Evolutionary conservation across 2,797 vertebrate genomes (phyloP), one percentile per base, ranked within the genome.

Genomic region (Xerus rutilus): DNA sequence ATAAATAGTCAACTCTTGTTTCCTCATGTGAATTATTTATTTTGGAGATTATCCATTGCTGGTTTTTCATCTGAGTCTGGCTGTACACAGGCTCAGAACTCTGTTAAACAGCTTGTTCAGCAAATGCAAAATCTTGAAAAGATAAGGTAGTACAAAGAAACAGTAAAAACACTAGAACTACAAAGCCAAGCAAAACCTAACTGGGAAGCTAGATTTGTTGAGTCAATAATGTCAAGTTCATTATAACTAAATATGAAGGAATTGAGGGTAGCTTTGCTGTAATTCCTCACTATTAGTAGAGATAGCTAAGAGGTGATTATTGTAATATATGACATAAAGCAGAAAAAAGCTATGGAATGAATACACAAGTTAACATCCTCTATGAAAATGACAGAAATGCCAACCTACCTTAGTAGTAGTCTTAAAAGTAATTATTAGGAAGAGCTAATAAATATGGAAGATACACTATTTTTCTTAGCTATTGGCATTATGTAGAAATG

Each of bases 311-410:
- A 73, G 28, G 28, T 85, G 25, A 77, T 32, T 64, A 1, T 43
- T 23, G 28, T 14, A 21, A 52, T 20, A 3, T 18, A 32, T 59
- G 64, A 30, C 5, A 57, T 23, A 59, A 86, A 49, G 32, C 43
- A 95, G n/a, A 84, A 52, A 54, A 65, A 35, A 77, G 9, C 28
- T 59, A 32, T 45, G 43, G 39, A 79, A 69, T 15, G 32, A 62
- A 72, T 72, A 15, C 10, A 30, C 18, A 79, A 30, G 14, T 88
- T 86, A 94, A 62, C 21, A 73, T 95, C 88, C 95, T 81, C 65
- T 77, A 21, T 88, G 74, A 96, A 85, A 90, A 83, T 77, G 45
- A 59, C 76, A 89, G 57, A 83, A 88, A 86, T 76, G 35, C 32
- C 21, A 84, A 64, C 25, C 47, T 49, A 81, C 11, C 8, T 90